Percentiles rank a stretch among this genome's conserved stretches.
These are phyloP conservation scores for Coregonus ussuriensis DNA, from an alignment of 2,797 vertebrate species.

Conservation along the genomic window DNA sequence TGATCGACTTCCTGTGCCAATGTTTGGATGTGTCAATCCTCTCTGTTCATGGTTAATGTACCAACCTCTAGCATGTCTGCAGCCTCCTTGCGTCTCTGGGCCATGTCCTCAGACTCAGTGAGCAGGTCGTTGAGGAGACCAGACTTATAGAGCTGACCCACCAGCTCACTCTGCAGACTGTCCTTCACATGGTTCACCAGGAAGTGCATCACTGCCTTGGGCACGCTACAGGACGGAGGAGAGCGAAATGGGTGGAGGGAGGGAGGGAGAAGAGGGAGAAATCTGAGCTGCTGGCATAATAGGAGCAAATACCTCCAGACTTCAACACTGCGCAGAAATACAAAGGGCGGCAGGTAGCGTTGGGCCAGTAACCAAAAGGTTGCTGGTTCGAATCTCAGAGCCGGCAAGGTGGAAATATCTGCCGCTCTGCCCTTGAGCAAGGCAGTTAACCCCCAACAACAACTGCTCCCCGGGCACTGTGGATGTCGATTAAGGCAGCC, in stretches of 20 bases:
- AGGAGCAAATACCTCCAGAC: neutral
- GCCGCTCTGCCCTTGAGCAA: no score
- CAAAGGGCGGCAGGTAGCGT: constrained; percentile 19
- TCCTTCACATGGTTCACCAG: constrained; percentile 99
- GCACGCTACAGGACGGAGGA: constrained; percentile 78
- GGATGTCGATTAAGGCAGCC: no score
- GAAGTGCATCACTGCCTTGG: constrained; percentile 99
- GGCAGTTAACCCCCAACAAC: no score
- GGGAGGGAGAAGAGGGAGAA: constrained; percentile 11
- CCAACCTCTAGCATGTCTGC: constrained; percentile 96
- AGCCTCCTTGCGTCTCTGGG: constrained; percentile 94
- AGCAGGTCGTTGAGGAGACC: constrained; percentile 92
- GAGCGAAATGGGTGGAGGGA: no score
- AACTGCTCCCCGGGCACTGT: no score
- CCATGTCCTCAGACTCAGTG: constrained; percentile 98
- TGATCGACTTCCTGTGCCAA: neutral
- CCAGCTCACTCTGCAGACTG: constrained; percentile 96
- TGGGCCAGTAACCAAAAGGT: no score
- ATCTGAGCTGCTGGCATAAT: neutral
- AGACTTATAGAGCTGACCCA: constrained; percentile 95
- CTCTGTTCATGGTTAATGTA: neutral
- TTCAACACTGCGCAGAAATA: no score
- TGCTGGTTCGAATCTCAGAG: no score
- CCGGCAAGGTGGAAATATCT: no score
- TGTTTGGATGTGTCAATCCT: no score